A percentile compares a stretch with the other conserved stretches of the same genome.
phyloP scores from a whole-genome alignment of 92 coral and sea anemone genomes.

The Paramuricea clavata region DNA sequence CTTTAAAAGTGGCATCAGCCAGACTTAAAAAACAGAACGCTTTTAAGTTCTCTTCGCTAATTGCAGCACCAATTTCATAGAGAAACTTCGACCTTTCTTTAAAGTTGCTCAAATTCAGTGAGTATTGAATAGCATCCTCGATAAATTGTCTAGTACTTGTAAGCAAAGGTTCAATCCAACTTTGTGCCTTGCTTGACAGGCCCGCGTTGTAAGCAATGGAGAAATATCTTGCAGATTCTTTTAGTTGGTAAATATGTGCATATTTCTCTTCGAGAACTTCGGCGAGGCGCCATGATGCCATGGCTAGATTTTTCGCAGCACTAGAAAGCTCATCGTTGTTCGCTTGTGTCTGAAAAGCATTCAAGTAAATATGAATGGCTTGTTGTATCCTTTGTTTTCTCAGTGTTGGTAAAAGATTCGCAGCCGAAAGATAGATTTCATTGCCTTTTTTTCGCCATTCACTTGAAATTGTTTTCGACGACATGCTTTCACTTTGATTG shows the following conservation, averaged over 20 bases:
- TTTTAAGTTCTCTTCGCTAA: neutral
- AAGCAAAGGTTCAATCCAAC: conserved; percentile 74
- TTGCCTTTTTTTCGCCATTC: conserved; percentile 59
- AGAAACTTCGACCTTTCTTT: neutral
- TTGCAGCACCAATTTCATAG: neutral
- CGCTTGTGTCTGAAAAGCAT: conserved; percentile 44
- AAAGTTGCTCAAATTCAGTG: conserved; percentile 50
- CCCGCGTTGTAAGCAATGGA: conserved; percentile 67
- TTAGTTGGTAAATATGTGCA: conserved; percentile 69
- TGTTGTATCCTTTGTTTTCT: conserved; percentile 39
- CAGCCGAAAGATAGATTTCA: conserved; percentile 47
- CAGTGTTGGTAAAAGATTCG: neutral
- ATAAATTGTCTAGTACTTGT: conserved; percentile 68
- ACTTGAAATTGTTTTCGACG: conserved; percentile 19
- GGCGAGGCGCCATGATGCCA: conserved; percentile 83
- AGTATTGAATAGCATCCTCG: conserved; percentile 65
- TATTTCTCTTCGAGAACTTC: conserved; percentile 43
- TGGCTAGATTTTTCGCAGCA: conserved; percentile 85
- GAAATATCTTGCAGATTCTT: conserved; percentile 76
- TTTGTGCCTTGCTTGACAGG: conserved; percentile 56
- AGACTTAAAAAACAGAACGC: conserved; percentile 31
- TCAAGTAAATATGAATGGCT: conserved; percentile 36
- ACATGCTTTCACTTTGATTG: conserved; percentile 10
- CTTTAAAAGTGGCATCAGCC: conserved; percentile 74
- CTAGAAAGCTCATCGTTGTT: conserved; percentile 72